A percentile compares a stretch with the other conserved stretches of the same genome.
Evolutionary conservation across 2,888 invertebrate species (phyloP).

Genomic region (Drosophila rubida): DNA sequence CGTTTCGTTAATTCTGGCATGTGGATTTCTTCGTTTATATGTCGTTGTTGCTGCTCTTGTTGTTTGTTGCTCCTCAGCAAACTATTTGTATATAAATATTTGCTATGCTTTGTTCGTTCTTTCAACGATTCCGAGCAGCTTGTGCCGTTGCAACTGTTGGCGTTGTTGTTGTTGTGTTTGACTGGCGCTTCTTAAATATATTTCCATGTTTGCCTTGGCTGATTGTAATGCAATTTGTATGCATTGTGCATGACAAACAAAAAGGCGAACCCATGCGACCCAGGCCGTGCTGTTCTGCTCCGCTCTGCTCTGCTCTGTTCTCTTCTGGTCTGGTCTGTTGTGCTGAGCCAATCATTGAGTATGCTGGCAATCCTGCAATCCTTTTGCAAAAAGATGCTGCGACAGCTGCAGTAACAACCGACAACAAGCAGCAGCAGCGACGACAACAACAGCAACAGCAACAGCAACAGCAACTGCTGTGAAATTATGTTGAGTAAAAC

Average conservation of each 20-base stretch:
- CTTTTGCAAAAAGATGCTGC: slow-evolving; percentile 33
- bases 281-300: slow-evolving; percentile 6
- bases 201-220: slow-evolving; percentile 67
- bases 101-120: slow-evolving; percentile 51
- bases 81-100: slow-evolving; percentile 62
- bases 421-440: slow-evolving; percentile 29
- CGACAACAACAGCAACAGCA: slow-evolving; percentile 22
- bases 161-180: slow-evolving; percentile 29
- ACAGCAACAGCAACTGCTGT: slow-evolving; percentile 31
- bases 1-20: slow-evolving; percentile 5
- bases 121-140: slow-evolving; percentile 48
- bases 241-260: slow-evolving; percentile 78
- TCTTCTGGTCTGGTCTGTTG: neutral
- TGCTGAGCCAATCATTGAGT: slow-evolving; percentile 42
- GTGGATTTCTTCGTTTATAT: slow-evolving; percentile 1
- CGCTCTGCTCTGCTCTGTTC: neutral
- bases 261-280: slow-evolving; percentile 46
- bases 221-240: slow-evolving; percentile 81
- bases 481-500: slow-evolving; percentile 56
- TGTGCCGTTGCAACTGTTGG: slow-evolving; percentile 22
- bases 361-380: slow-evolving; percentile 23
- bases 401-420: slow-evolving; percentile 41
- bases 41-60: neutral
- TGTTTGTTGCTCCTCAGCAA: slow-evolving; percentile 14
- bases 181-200: slow-evolving; percentile 58